A percentile compares a stretch with the other conserved stretches of the same genome.
Evolutionary conservation across 2,797 vertebrate species (phyloP).

Genomic region (Adelosebastes latens): DNA sequence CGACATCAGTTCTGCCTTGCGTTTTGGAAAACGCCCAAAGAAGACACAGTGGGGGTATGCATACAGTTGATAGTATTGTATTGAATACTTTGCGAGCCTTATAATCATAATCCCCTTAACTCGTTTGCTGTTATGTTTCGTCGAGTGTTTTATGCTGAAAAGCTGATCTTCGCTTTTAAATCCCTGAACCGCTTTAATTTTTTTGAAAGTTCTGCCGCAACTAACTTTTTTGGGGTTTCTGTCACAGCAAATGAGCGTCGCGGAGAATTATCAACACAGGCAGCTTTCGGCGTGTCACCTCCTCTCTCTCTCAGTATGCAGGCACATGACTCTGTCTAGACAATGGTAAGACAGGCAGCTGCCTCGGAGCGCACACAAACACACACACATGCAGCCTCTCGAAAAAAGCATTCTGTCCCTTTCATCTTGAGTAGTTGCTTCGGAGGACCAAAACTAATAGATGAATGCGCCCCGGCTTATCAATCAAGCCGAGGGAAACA

Average conservation of each 20-base stretch:
- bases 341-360: slow-evolving; percentile 72
- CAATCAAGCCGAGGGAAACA: slow-evolving; percentile 51
- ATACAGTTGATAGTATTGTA: slow-evolving; percentile 65
- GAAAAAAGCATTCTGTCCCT: slow-evolving; percentile 32
- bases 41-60: slow-evolving; percentile 52
- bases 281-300: slow-evolving; percentile 63
- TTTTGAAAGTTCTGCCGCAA: slow-evolving; percentile 44
- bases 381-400: slow-evolving; percentile 3
- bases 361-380: slow-evolving; percentile 49
- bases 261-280: slow-evolving; percentile 60
- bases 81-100: slow-evolving; percentile 47
- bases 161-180: slow-evolving; percentile 54
- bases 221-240: slow-evolving; percentile 58
- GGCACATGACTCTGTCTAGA: slow-evolving; percentile 74
- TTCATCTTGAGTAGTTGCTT: slow-evolving; percentile 55
- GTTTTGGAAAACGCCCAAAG: slow-evolving; percentile 41
- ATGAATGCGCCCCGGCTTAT: slow-evolving; percentile 57
- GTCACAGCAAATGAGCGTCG: slow-evolving; percentile 58
- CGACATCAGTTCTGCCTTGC: slow-evolving; percentile 48
- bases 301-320: slow-evolving; percentile 71
- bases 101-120: slow-evolving; percentile 72
- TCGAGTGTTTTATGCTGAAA: slow-evolving; percentile 61
- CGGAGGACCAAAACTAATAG: slow-evolving; percentile 59
- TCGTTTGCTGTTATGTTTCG: slow-evolving; percentile 52
- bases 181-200: slow-evolving; percentile 26